phyloP scores from a whole-genome alignment of 2,888 invertebrate species.

The Xanthia icteritia region DNA sequence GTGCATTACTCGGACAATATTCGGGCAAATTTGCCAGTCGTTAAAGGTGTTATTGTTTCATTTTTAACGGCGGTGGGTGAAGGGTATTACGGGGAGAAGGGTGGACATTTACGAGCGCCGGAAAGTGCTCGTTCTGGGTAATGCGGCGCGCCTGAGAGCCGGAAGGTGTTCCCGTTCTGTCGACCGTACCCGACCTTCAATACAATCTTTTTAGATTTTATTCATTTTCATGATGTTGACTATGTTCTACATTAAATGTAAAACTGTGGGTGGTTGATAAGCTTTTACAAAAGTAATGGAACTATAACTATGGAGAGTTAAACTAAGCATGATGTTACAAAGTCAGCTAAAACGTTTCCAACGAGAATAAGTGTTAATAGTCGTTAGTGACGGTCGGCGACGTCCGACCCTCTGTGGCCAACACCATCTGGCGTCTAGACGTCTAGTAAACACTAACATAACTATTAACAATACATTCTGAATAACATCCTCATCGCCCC shows the following conservation, averaged over 20 bases:
- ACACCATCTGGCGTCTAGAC: conserved; percentile 1
- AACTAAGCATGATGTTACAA: background rate
- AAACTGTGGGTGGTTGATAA: background rate
- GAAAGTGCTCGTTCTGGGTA: conserved; percentile 63
- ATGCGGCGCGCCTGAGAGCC: conserved; percentile 59
- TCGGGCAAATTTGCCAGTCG: conserved; percentile 62
- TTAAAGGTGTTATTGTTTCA: conserved; percentile 67
- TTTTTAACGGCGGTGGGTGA: conserved; percentile 49
- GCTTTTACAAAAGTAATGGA: background rate
- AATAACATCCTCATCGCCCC: background rate
- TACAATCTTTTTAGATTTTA: conserved; percentile 30
- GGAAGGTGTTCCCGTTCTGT: conserved; percentile 52
- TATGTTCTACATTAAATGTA: conserved; percentile 5
- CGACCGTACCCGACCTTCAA: conserved; percentile 16
- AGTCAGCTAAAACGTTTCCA: background rate
- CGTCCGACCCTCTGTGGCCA: background rate
- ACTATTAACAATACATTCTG: background rate
- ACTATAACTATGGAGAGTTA: background rate
- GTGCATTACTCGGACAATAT: conserved; percentile 61
- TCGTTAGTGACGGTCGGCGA: too few relatives aligned
- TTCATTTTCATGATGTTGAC: conserved; percentile 22
- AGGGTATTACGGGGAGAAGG: conserved; percentile 2
- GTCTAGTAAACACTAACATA: background rate
- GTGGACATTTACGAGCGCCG: conserved; percentile 57
- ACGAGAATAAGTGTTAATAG: background rate